phyloP scores from a whole-genome alignment of 2,888 invertebrate species.

The Cecidostiba fungosa region DNA sequence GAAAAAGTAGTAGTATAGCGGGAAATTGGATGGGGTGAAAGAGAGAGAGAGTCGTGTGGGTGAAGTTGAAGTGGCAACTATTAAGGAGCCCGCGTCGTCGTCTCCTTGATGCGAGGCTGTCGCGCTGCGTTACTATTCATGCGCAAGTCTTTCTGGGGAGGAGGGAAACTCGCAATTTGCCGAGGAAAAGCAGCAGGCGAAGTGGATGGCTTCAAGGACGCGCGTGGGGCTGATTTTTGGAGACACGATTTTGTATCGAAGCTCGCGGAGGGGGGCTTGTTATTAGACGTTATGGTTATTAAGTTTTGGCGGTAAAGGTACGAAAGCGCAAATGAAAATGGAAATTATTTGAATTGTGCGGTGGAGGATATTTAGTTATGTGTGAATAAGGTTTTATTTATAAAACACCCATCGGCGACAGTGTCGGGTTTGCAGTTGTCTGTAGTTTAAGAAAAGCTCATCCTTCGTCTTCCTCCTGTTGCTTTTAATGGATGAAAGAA shows the following conservation, averaged over 20 bases:
- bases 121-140: slow-evolving; percentile 52
- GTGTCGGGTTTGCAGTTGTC: no score
- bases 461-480: neutral
- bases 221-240: slow-evolving; percentile 3
- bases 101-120: slow-evolving; percentile 30
- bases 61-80: slow-evolving; percentile 40
- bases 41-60: neutral
- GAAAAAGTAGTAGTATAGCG: neutral
- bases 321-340: neutral
- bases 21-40: slow-evolving; percentile 5
- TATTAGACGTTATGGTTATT: neutral
- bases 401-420: no score
- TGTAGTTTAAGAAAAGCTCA: neutral
- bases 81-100: slow-evolving; percentile 43
- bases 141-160: neutral
- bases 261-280: neutral
- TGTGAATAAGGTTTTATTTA: no score
- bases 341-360: no score
- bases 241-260: neutral
- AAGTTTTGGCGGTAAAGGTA: neutral
- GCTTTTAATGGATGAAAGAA: neutral
- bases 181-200: neutral
- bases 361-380: no score
- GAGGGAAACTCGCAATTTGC: slow-evolving; percentile 19
- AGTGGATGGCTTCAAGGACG: neutral